phyloP scores from a whole-genome alignment of 2,888 invertebrate genomes.

The Caenorhabditis sp. region DNA sequence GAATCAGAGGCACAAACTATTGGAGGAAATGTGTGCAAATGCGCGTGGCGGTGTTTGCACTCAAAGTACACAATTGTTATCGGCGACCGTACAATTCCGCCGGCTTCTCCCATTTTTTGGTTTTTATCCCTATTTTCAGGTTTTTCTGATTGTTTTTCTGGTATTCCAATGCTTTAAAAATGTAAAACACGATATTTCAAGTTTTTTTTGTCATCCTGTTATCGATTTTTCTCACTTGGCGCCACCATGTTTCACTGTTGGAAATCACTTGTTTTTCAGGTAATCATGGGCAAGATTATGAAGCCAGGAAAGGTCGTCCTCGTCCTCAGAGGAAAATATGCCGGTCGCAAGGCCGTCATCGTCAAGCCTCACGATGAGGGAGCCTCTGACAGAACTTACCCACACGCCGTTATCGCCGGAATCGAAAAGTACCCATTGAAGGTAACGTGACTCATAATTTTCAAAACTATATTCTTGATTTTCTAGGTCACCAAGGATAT shows the following conservation, averaged over 20 bases:
- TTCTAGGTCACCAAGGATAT: conserved; percentile 85
- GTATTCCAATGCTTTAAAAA: not conserved
- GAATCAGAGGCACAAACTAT: not conserved
- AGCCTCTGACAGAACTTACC: conserved; percentile 95
- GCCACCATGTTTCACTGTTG: not conserved
- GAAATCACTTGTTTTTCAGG: conserved; percentile 18
- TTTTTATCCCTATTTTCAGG: not conserved
- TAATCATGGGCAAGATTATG: conserved; percentile 82
- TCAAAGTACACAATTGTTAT: conserved; percentile 5
- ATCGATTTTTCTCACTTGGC: not conserved
- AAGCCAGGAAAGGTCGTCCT: conserved; percentile 94
- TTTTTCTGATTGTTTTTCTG: not conserved
- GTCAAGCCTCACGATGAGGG: conserved; percentile 94
- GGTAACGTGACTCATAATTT: conserved; percentile 84
- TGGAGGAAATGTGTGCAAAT: conserved; percentile 13
- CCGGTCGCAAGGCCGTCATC: conserved; percentile 86
- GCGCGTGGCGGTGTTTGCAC: conserved; percentile 10
- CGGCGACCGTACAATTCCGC: conserved; percentile 11
- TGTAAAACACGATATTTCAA: not conserved
- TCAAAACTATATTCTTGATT: not conserved
- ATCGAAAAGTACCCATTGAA: conserved; percentile 97
- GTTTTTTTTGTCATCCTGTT: not conserved
- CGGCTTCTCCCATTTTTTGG: not conserved
- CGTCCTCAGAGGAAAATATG: conserved; percentile 98
- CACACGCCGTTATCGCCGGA: conserved; percentile 97